These are phyloP conservation scores for Lithophane socia DNA, from an alignment of 2,888 invertebrate species.

Conservation along the genomic window DNA sequence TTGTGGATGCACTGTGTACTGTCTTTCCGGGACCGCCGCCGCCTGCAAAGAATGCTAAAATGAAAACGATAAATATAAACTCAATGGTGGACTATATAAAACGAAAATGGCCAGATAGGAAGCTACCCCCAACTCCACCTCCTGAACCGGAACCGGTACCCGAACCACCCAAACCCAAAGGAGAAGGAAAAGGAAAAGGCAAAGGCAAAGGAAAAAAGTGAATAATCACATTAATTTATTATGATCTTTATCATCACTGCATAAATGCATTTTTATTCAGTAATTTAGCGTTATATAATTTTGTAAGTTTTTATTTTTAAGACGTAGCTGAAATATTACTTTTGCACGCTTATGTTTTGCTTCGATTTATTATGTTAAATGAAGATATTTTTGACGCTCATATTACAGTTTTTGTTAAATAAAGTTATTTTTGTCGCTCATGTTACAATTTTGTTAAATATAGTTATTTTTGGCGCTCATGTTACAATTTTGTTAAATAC, in stretches of 20 bases:
- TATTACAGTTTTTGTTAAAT: neutral
- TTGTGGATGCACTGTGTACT: slow-evolving; percentile 73
- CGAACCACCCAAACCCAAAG: neutral
- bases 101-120: slow-evolving; percentile 81
- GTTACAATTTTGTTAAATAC: no score
- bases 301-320: neutral
- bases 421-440: neutral
- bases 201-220: slow-evolving; percentile 18
- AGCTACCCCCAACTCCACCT: slow-evolving; percentile 77
- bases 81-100: slow-evolving; percentile 76
- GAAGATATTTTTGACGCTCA: neutral
- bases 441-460: neutral
- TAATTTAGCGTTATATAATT: neutral
- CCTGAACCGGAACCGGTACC: slow-evolving; percentile 71
- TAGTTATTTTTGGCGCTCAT: neutral
- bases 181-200: neutral
- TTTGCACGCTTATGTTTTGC: no score
- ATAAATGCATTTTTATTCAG: neutral
- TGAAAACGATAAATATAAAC: slow-evolving; percentile 72
- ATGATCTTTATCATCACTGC: neutral
- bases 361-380: neutral
- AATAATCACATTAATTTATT: neutral
- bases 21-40: slow-evolving; percentile 74
- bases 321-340: neutral
- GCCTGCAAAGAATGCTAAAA: slow-evolving; percentile 63